Evolutionary conservation across 2,888 invertebrate species (phyloP).

Genomic region (Caradrina kadenii): DNA sequence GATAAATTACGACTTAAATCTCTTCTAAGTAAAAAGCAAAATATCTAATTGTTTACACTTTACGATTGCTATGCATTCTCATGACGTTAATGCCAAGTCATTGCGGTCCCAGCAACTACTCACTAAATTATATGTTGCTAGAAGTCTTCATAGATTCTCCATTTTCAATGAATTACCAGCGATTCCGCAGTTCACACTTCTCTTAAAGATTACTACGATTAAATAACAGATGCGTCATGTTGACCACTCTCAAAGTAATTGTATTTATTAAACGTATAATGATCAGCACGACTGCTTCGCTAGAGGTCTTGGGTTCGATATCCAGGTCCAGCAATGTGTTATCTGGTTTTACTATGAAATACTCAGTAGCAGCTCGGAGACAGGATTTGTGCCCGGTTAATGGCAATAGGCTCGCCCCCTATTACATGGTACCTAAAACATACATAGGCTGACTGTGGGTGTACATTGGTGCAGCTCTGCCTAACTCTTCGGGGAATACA

Average conservation of each 20-base stretch:
- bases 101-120: conserved; percentile 46
- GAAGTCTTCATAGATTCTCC: conserved; percentile 35
- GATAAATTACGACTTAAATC: too few relatives aligned
- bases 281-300: too few relatives aligned
- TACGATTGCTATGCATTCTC: conserved; percentile 18
- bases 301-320: too few relatives aligned
- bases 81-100: conserved; percentile 51
- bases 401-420: too few relatives aligned
- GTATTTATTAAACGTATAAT: background rate
- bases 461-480: too few relatives aligned
- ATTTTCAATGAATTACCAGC: conserved; percentile 45
- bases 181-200: conserved; percentile 56
- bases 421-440: too few relatives aligned
- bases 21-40: background rate
- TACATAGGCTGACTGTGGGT: too few relatives aligned
- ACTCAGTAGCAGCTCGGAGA: too few relatives aligned
- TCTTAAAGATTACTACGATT: conserved; percentile 29
- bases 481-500: too few relatives aligned
- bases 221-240: conserved; percentile 34
- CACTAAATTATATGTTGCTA: conserved; percentile 43
- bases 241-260: background rate
- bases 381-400: too few relatives aligned
- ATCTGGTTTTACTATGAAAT: too few relatives aligned
- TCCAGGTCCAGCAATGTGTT: too few relatives aligned
- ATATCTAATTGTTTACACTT: conserved; percentile 8